These are phyloP conservation scores for Megaceryle maxima DNA, from an alignment of 2,113 vertebrate genomes.

Conservation along the genomic window DNA sequence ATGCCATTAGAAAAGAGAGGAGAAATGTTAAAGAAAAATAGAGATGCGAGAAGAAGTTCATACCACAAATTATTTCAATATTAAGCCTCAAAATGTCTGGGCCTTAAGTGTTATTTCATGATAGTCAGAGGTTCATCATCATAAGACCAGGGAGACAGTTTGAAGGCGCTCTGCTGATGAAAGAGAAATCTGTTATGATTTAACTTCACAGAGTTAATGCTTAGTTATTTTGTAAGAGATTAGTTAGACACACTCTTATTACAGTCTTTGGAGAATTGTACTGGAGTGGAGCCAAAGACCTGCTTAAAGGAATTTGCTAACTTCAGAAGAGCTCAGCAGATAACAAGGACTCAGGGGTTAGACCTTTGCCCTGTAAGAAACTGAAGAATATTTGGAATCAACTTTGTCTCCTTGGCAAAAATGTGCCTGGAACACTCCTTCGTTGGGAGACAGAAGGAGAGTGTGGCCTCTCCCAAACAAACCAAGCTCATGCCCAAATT, in stretches of 20 bases:
- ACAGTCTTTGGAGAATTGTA: not conserved
- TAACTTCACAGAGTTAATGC: not conserved
- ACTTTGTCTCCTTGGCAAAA: not conserved
- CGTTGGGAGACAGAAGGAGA: not conserved
- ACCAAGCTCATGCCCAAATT: no score
- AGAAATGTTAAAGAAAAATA: not conserved
- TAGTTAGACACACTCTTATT: not conserved
- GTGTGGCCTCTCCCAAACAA: not conserved
- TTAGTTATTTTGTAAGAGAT: not conserved
- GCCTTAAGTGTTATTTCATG: not conserved
- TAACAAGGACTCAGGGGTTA: not conserved
- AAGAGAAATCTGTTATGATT: not conserved
- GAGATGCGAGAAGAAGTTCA: not conserved
- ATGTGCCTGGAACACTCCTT: not conserved
- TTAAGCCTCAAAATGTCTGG: not conserved
- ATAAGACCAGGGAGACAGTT: not conserved
- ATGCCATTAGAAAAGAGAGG: not conserved
- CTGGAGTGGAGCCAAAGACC: not conserved
- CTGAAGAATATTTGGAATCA: not conserved
- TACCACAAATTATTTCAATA: not conserved
- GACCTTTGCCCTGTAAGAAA: not conserved
- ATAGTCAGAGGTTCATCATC: not conserved
- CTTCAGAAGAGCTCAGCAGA: conserved; percentile 24
- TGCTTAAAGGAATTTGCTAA: conserved; percentile 20
- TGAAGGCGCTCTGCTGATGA: not conserved